Percentiles rank a stretch among this genome's conserved stretches.
Conservation (phyloP, 2,888 invertebrate genomes). For the Hermaeophaga mercurialis region DNA sequence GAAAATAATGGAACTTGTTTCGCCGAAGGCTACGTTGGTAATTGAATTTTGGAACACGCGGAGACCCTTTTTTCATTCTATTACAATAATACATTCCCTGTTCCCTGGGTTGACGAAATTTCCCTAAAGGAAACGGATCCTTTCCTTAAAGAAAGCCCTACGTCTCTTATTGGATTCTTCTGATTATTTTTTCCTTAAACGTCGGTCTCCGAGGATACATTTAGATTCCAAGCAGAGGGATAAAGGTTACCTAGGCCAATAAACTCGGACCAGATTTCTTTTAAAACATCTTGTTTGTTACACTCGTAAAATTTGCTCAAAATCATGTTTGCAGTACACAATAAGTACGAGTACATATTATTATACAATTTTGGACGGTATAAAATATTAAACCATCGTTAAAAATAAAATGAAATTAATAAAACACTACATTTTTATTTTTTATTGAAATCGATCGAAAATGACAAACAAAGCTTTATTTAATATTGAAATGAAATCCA, state of each 20-base stretch:
- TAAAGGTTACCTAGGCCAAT: background rate
- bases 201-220: conserved; percentile 10
- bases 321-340: no score
- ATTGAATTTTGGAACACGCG: conserved; percentile 17
- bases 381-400: no score
- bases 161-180: conserved; percentile 18
- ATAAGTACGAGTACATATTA: no score
- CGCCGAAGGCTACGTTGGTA: conserved; percentile 18
- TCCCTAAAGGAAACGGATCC: conserved; percentile 21
- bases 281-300: no score
- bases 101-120: conserved; percentile 18
- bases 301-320: no score
- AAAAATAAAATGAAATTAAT: no score
- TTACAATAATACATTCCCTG: conserved; percentile 23
- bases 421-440: no score
- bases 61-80: conserved; percentile 23
- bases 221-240: background rate
- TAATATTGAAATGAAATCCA: background rate
- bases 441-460: no score
- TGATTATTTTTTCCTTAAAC: conserved; percentile 22
- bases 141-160: conserved; percentile 3
- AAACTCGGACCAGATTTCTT: no score
- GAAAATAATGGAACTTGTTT: conserved; percentile 20
- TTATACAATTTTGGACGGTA: no score
- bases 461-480: background rate